Percentiles rank a stretch among this genome's conserved stretches.
Evolutionary conservation across 1,140 invertebrate genomes (phyloP).

Genomic region (Cotesia typhae): DNA sequence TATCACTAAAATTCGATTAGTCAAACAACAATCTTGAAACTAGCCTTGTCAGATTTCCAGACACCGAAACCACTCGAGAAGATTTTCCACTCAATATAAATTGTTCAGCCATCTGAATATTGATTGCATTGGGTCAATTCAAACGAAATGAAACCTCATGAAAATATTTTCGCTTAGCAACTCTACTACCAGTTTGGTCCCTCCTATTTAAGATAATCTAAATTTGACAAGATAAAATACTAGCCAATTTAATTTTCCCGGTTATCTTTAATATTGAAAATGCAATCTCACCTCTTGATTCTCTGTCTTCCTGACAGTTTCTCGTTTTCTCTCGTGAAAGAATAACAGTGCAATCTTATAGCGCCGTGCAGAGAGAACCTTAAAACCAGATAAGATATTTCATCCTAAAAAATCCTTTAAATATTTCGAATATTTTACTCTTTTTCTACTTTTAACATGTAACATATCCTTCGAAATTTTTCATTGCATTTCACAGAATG

Average conservation of each 20-base stretch:
- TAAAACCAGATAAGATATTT: neutral
- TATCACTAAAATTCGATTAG: too few relatives aligned
- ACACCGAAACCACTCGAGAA: too few relatives aligned
- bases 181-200: too few relatives aligned
- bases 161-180: too few relatives aligned
- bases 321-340: neutral
- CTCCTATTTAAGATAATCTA: neutral
- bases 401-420: too few relatives aligned
- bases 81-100: too few relatives aligned
- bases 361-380: neutral
- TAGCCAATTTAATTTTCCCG: slow-evolving; percentile 3
- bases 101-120: too few relatives aligned
- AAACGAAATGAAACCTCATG: too few relatives aligned
- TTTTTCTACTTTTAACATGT: too few relatives aligned
- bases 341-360: neutral
- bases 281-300: slow-evolving; percentile 22
- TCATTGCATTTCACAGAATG: slow-evolving; percentile 1
- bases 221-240: slow-evolving; percentile 20
- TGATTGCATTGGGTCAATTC: too few relatives aligned
- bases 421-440: neutral
- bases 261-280: slow-evolving; percentile 36
- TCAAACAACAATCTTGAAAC: too few relatives aligned
- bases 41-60: too few relatives aligned
- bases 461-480: neutral
- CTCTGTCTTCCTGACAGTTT: slow-evolving; percentile 5